phyloP scores from a whole-genome alignment of 2,113 vertebrate species.

The Telmatochromis sp. region DNA sequence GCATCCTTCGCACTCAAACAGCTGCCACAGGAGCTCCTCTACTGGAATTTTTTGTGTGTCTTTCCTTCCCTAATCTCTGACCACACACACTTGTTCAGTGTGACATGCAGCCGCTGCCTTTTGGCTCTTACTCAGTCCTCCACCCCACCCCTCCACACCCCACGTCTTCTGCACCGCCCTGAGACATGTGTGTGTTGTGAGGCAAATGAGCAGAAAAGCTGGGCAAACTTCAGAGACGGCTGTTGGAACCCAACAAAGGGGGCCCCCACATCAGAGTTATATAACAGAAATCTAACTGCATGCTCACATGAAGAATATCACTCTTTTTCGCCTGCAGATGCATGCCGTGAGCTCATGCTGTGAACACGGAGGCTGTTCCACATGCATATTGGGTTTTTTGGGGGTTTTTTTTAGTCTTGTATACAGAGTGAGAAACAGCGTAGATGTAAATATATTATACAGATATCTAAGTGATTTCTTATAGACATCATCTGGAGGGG shows the following conservation, averaged over 20 bases:
- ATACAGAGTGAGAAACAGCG: neutral
- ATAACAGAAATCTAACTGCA: conserved; percentile 32
- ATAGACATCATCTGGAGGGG: conserved; percentile 68
- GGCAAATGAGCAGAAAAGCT: conserved; percentile 33
- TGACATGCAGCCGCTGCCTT: conserved; percentile 53
- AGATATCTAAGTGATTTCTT: conserved; percentile 34
- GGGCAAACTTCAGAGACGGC: conserved; percentile 47
- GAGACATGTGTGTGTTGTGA: conserved; percentile 52
- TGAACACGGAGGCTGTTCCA: conserved; percentile 2
- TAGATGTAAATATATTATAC: conserved; percentile 1
- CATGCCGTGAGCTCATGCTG: neutral
- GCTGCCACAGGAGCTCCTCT: conserved; percentile 72
- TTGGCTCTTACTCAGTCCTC: conserved; percentile 22
- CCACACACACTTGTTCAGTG: conserved; percentile 62
- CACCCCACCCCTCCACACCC: neutral
- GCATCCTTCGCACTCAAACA: conserved; percentile 71
- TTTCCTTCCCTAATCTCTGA: conserved; percentile 68
- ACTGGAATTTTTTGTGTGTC: conserved; percentile 42
- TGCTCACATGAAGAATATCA: conserved; percentile 23
- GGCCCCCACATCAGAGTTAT: conserved; percentile 36
- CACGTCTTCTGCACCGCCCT: conserved; percentile 9
- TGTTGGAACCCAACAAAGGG: conserved; percentile 46
- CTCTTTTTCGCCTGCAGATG: conserved; percentile 9
- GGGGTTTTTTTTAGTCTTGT: fast-evolving
- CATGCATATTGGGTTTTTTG: neutral